These are phyloP conservation scores for Lasioglossum marginatum DNA, from an alignment of 2,888 invertebrate genomes.

Conservation along the genomic window DNA sequence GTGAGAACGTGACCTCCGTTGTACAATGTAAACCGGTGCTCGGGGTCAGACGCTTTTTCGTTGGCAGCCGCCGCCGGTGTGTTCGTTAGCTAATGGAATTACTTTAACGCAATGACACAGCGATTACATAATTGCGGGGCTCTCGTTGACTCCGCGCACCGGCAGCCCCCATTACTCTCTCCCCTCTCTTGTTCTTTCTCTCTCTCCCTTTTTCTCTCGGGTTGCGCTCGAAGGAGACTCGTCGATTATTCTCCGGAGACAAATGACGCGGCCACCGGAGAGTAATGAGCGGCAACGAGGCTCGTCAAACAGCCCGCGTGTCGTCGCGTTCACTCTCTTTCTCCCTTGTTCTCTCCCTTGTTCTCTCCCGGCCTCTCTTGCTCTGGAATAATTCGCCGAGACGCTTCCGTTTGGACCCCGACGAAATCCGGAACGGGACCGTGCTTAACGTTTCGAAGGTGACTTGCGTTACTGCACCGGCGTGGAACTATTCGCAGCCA, in stretches of 20 bases:
- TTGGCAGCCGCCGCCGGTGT: constrained; percentile 19
- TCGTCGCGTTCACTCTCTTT: constrained; percentile 24
- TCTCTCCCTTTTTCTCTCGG: constrained; percentile 27
- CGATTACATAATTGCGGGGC: constrained; percentile 81
- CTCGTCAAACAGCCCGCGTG: constrained; percentile 59
- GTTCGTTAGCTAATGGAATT: constrained; percentile 82
- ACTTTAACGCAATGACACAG: constrained; percentile 83
- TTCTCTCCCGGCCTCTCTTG: not conserved
- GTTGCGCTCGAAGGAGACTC: constrained; percentile 37
- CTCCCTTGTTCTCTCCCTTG: not conserved
- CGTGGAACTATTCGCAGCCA: constrained; percentile 6
- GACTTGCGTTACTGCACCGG: constrained; percentile 25
- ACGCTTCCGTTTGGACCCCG: constrained; percentile 10
- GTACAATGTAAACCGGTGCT: constrained; percentile 39
- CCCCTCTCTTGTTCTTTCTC: constrained; percentile 27
- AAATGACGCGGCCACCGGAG: constrained; percentile 76
- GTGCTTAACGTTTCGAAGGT: constrained; percentile 31
- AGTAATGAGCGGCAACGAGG: constrained; percentile 75
- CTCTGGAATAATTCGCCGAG: constrained; percentile 11
- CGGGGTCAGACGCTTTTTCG: constrained; percentile 40
- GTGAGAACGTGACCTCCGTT: constrained; percentile 67
- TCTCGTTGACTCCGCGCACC: constrained; percentile 68
- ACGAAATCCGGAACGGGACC: constrained; percentile 23
- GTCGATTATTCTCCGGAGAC: constrained; percentile 76
- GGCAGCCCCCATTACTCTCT: constrained; percentile 63